Evolutionary conservation across 2,888 invertebrate genomes (phyloP).

Genomic region (Augochlorella aurata): DNA sequence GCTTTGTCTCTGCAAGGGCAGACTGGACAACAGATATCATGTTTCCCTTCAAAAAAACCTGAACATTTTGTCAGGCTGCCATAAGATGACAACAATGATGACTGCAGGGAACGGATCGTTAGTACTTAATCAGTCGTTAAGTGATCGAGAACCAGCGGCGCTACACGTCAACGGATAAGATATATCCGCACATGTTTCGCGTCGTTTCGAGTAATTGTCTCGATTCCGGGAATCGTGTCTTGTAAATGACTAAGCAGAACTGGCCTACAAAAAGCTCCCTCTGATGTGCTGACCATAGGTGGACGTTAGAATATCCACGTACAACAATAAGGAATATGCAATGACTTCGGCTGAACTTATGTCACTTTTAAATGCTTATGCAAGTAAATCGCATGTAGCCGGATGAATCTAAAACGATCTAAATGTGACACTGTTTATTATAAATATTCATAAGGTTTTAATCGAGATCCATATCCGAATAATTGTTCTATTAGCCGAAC

Average conservation of each 20-base stretch:
- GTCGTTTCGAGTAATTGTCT: not conserved
- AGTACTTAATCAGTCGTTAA: slow-evolving; percentile 19
- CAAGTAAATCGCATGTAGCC: no score
- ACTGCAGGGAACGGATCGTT: not conserved
- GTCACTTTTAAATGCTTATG: no score
- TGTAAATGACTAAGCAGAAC: slow-evolving; percentile 14
- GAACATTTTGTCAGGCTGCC: not conserved
- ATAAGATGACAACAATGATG: not conserved
- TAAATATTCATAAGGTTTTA: no score
- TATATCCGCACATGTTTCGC: slow-evolving; percentile 24
- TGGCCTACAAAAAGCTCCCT: not conserved
- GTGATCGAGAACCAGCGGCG: not conserved
- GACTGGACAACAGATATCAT: no score
- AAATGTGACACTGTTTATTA: no score
- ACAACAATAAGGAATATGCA: not conserved
- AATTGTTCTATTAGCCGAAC: no score
- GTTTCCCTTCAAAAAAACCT: not conserved
- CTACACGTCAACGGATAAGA: not conserved
- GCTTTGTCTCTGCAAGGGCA: no score
- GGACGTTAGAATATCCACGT: not conserved
- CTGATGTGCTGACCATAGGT: not conserved
- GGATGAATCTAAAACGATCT: no score
- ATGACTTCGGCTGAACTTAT: no score
- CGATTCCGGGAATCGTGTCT: slow-evolving; percentile 6
- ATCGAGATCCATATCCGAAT: no score